Base-by-base conservation (phyloP, 2,888 invertebrate genomes). In the Agrochola lychnidis region DNA sequence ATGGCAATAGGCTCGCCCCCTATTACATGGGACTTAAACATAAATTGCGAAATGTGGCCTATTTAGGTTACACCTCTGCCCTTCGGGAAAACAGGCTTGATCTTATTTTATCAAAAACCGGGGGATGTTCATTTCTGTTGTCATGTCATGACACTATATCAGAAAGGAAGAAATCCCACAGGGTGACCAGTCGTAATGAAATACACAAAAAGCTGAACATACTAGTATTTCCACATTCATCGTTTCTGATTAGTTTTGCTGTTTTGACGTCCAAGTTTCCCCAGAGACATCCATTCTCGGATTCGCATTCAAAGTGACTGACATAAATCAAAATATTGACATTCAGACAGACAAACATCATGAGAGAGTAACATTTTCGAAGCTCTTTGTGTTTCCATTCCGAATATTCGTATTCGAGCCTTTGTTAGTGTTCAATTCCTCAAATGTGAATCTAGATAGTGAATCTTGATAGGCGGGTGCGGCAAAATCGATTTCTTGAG, bases 251-350 rank as follows among this genome's bases (percentile, higher is more conserved):
- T 73, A 59, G 36, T 25, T 64, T 66, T 51, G 12, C 25, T n/a
- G 30, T 30, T 42, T 48, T n/a, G 16, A 22, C 19, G 19, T 56
- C 25, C 22, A n/a, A 30, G n/a, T 16, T 14, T 73, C 81, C 59
- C 73, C 1, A 19, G 74, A 53, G 70, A 48, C 12, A 2, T 53
- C 9, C n/a, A 7, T 22, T 6, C 42, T 42, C 14, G 6, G 72
- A 36, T 57, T 70, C 40, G 4, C 6, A 68, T 48, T n/a, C n/a
- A 40, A 25, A 51, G 14, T 19, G n/a, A 22, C 5, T 48, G n/a
- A 78, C 30, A 12, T 42, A 9, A 40, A 42, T 63, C 30, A 19
- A 56, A 77, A 53, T 64, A 67, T 61, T 76, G n/a, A 10, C 59
- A 9, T 30, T 42, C 19, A 6, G n/a, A 51, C 6, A 10, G n/a